Conservation (phyloP, 1,140 invertebrate species). For the Drosophila kepulauana region DNA sequence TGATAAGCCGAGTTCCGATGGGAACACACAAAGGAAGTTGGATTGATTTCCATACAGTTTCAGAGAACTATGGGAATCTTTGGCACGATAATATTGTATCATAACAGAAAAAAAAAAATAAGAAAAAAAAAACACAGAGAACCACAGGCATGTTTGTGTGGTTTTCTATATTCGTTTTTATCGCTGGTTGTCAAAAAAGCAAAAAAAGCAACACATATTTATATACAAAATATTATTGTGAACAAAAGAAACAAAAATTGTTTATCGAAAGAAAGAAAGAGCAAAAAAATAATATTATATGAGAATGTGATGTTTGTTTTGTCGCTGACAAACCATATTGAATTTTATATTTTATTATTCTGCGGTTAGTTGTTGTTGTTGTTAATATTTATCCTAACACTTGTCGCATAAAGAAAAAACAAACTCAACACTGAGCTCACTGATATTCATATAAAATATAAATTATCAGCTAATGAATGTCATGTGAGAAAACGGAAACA, state of each 20-base stretch:
- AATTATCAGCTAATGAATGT: slow-evolving; percentile 14
- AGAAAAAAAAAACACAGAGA: not conserved
- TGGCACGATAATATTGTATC: not conserved
- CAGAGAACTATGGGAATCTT: not conserved
- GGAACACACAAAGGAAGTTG: too few relatives aligned
- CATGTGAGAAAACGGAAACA: not conserved
- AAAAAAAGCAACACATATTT: slow-evolving; percentile 7
- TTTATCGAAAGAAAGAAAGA: slow-evolving; percentile 40
- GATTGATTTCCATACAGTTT: too few relatives aligned
- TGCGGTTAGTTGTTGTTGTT: slow-evolving; percentile 43
- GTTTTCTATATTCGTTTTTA: slow-evolving; percentile 33
- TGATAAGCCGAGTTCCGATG: too few relatives aligned
- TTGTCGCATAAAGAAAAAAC: slow-evolving; percentile 17
- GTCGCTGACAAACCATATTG: slow-evolving; percentile 39
- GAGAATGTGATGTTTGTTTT: slow-evolving; percentile 40
- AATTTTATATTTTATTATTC: slow-evolving; percentile 32
- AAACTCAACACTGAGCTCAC: not conserved
- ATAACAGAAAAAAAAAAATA: not conserved
- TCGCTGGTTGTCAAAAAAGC: slow-evolving; percentile 23
- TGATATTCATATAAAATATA: not conserved
- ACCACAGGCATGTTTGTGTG: slow-evolving; percentile 42
- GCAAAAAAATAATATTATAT: slow-evolving; percentile 2
- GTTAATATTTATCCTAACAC: slow-evolving; percentile 50
- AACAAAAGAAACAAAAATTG: slow-evolving; percentile 29
- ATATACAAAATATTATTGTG: slow-evolving; percentile 11